Evolutionary conservation across 2,888 invertebrate genomes (phyloP).

Genomic region (Pterostichus madidus): DNA sequence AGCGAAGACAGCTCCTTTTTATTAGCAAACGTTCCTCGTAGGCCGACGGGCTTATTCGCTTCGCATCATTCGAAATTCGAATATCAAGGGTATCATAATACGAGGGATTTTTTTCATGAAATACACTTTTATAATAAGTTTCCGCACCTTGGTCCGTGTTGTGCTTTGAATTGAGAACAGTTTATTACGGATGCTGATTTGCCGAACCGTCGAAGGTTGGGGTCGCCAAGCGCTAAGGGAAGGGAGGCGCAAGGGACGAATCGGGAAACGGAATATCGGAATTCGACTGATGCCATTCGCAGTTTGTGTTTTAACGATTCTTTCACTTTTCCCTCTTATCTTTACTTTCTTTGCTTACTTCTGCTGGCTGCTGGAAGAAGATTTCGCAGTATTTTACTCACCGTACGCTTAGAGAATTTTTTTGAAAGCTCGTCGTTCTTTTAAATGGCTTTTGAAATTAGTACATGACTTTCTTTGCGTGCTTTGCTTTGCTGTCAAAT

Average conservation of each 20-base stretch:
- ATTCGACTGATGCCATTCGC: slow-evolving; percentile 60
- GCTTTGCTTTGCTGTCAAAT: too few species aligned
- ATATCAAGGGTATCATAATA: slow-evolving; percentile 66
- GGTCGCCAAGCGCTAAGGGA: background rate
- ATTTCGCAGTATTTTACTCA: slow-evolving; percentile 38
- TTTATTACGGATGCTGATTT: slow-evolving; percentile 66
- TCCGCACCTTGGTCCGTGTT: slow-evolving; percentile 62
- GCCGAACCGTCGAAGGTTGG: slow-evolving; percentile 23
- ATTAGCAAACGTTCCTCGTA: slow-evolving; percentile 59
- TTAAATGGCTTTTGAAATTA: slow-evolving; percentile 26
- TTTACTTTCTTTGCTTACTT: slow-evolving; percentile 39
- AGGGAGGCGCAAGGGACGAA: background rate
- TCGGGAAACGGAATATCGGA: slow-evolving; percentile 46
- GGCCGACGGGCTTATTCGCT: slow-evolving; percentile 61
- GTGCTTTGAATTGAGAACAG: slow-evolving; percentile 65
- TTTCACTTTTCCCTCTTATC: slow-evolving; percentile 57
- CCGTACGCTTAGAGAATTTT: background rate
- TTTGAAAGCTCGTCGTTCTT: slow-evolving; percentile 14
- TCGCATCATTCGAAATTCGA: slow-evolving; percentile 64
- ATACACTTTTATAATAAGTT: slow-evolving; percentile 66
- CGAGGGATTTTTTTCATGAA: slow-evolving; percentile 62
- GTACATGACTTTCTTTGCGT: slow-evolving; percentile 1
- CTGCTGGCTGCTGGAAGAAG: background rate
- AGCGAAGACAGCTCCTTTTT: slow-evolving; percentile 50
- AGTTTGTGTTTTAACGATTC: slow-evolving; percentile 64